Conservation (phyloP, 2,113 vertebrate genomes). For the Petrocephalus microphthalmus region DNA sequence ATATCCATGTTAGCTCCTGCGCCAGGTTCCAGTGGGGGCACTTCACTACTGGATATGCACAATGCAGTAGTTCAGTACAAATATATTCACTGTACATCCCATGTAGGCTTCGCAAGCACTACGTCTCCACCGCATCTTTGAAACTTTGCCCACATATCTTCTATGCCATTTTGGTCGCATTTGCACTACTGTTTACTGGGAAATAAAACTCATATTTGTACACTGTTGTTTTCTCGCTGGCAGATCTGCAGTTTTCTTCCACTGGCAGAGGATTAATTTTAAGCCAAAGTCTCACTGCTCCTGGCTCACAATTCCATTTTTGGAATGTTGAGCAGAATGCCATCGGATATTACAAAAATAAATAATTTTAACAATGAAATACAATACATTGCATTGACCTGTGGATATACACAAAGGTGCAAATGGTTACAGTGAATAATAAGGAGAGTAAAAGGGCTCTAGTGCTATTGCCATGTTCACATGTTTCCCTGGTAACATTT, state of each 20-base stretch:
- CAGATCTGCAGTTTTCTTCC: not conserved
- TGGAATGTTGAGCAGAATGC: not conserved
- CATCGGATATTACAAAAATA: slow-evolving; percentile 4
- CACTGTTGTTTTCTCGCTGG: not conserved
- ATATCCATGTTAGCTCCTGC: not conserved
- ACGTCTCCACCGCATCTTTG: not conserved
- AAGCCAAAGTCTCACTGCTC: not conserved
- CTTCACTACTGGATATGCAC: not conserved
- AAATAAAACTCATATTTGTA: not conserved
- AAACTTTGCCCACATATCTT: not conserved
- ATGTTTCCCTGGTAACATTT: not conserved
- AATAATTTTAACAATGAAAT: slow-evolving; percentile 12
- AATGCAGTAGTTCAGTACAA: not conserved
- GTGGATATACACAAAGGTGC: not conserved
- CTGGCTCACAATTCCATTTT: not conserved
- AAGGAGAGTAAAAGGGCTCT: not conserved
- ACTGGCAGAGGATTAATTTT: not conserved
- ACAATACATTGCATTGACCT: not conserved
- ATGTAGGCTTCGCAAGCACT: not conserved
- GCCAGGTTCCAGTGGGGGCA: not conserved
- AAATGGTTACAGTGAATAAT: not conserved
- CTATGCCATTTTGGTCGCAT: slow-evolving; percentile 5
- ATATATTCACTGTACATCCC: not conserved
- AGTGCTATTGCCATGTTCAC: not conserved
- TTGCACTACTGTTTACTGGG: not conserved